A percentile compares a stretch with the other conserved stretches of the same genome.
These are phyloP conservation scores for Cossypha heuglini DNA, from an alignment of 2,797 vertebrate genomes.

Conservation along the genomic window DNA sequence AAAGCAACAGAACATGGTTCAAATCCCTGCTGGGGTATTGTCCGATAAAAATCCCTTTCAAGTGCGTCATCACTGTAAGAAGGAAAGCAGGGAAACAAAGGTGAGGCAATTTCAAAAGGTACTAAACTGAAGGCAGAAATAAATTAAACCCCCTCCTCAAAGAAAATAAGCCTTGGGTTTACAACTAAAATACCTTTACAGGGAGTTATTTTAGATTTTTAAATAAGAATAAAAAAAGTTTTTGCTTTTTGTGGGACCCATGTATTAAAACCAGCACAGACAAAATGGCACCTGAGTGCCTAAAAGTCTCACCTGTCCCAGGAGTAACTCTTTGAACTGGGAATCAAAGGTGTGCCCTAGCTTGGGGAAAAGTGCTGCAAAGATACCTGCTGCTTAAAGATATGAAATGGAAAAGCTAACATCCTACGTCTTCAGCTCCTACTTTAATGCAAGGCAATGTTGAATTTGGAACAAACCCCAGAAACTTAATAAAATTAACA, in stretches of 20 bases:
- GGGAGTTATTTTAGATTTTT: background rate
- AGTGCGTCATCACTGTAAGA: background rate
- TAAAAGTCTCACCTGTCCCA: background rate
- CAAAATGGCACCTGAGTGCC: background rate
- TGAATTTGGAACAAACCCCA: background rate
- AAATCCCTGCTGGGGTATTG: conserved; percentile 2
- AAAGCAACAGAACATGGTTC: conserved; percentile 21
- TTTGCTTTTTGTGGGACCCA: background rate
- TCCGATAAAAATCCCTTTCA: background rate
- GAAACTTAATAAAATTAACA: background rate
- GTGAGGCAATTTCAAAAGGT: background rate
- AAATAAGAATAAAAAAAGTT: background rate
- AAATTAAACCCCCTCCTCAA: background rate
- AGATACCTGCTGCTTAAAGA: background rate
- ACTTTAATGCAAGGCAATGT: background rate
- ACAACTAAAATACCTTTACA: background rate
- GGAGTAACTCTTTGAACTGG: background rate
- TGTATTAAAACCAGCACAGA: background rate
- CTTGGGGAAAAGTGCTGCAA: background rate
- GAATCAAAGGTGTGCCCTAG: background rate
- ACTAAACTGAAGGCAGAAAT: background rate
- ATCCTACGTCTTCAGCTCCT: background rate
- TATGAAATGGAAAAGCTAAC: background rate
- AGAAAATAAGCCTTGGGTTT: background rate
- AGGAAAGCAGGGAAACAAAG: background rate